A percentile compares a stretch with the other conserved stretches of the same genome.
Conservation (phyloP, 2,113 vertebrate species). For the Polypterus senegalus region DNA sequence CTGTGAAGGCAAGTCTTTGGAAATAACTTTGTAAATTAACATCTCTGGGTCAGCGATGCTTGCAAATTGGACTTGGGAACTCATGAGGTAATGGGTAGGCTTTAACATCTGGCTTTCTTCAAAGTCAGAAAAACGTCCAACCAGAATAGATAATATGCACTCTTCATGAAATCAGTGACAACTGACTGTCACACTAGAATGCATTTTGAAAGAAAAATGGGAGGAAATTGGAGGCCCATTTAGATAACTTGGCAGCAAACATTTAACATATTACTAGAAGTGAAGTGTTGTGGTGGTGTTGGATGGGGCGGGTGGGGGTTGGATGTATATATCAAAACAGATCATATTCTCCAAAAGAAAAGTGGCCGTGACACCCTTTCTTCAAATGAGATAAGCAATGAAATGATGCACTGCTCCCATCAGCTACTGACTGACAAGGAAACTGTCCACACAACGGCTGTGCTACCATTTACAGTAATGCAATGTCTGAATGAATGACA, state of each 20-base stretch:
- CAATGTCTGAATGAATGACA: constrained; percentile 33
- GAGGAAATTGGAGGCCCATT: constrained; percentile 9
- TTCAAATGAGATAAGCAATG: background rate
- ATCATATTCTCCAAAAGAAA: constrained; percentile 9
- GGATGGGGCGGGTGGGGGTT: constrained; percentile 6
- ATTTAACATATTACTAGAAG: background rate
- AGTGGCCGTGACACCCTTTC: constrained; percentile 6
- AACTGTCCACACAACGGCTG: constrained; percentile 23
- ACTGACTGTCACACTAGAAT: constrained; percentile 32
- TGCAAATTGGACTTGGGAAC: constrained; percentile 43
- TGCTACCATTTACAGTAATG: constrained; percentile 26
- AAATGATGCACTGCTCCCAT: constrained; percentile 9
- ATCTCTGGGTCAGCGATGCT: constrained; percentile 25
- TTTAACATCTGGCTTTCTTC: constrained; percentile 20
- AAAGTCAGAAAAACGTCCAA: constrained; percentile 23
- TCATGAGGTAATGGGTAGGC: constrained; percentile 9
- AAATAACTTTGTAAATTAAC: background rate
- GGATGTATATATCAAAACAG: constrained; percentile 10
- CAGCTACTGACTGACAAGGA: constrained; percentile 13
- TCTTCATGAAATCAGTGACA: constrained; percentile 28
- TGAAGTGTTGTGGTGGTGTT: constrained; percentile 1
- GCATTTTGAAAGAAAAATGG: constrained; percentile 13
- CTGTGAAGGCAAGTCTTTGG: background rate
- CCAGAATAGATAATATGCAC: constrained; percentile 30
- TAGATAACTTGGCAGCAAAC: constrained; percentile 11